Base-by-base conservation (phyloP, 2,797 vertebrate species). In the Meriones psammophilus region DNA sequence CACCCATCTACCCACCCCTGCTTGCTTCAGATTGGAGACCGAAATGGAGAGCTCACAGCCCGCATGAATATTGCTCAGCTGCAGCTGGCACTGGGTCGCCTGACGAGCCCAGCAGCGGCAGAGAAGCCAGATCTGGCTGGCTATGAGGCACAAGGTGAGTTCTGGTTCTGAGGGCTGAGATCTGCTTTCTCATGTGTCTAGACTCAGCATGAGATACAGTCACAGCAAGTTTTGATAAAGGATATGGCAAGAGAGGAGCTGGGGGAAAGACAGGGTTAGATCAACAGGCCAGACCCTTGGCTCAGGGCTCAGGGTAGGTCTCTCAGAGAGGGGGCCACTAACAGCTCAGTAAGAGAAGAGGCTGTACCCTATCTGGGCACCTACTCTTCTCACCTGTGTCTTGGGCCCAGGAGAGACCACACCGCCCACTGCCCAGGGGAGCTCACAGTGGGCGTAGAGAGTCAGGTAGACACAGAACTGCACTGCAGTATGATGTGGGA, bases 91-190 rank as follows among this genome's bases (percentile, higher is more conserved):
- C 98, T 99, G 0, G 99, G 99, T 14, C 94, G 99, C 96, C 98
- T 98, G 15, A 93, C 96, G 0, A 95, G 96, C 0, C 95, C 98
- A 0, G 97, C 97, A 0, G 99, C 99, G 0, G 71, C 97, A 0
- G 99, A 99, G 93, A 98, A 99, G 14, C 99, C 98, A 0, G 99
- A 98, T 85, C 98, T 97, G 26, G 98, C 99, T 0, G 99, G 99
- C 97, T 99, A 99, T 0, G 99, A 99, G 98, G 99, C 99, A 94
- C 99, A 99, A 98, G 99, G 99, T 99, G 92, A 96, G 97, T 73
- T 8, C 39, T 6, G 0, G 26, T 60, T 68, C 88, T 1, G 4
- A 28, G 33, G 26, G 12, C 10, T 3, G 0, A 15, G 39, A 5
- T 3, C 8, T 28, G 24, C n/a, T 0, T 20, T 42, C 18, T 30